Conservation (phyloP, 2,888 invertebrate species). For the Ferrisia virgata region DNA sequence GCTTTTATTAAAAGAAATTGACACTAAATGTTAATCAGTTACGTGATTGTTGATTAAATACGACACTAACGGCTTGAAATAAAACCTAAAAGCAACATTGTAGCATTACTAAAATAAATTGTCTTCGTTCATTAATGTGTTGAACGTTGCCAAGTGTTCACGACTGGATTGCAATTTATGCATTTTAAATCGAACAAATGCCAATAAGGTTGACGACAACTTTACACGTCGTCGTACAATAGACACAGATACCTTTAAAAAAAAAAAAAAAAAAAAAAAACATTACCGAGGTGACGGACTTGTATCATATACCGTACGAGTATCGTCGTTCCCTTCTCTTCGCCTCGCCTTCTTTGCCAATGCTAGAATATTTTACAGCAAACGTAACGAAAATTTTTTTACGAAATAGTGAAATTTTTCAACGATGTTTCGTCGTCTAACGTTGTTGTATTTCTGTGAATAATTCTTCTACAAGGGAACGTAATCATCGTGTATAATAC, state of each 20-base stretch:
- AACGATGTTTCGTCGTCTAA: background rate
- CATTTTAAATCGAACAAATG: constrained; percentile 11
- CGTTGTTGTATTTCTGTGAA: background rate
- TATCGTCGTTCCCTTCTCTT: too few relatives aligned
- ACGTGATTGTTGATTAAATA: constrained; percentile 29
- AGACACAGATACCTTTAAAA: too few relatives aligned
- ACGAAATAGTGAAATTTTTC: background rate
- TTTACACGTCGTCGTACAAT: background rate
- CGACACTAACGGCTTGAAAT: constrained; percentile 13
- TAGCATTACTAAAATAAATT: constrained; percentile 23
- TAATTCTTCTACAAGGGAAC: background rate
- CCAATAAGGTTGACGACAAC: constrained; percentile 1
- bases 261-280: too few relatives aligned
- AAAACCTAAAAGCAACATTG: constrained; percentile 18
- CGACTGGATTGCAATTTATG: constrained; percentile 28
- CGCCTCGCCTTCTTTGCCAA: too few relatives aligned
- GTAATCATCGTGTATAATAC: background rate
- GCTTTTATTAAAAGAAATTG: background rate
- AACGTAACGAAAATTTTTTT: too few relatives aligned
- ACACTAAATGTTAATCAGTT: constrained; percentile 22
- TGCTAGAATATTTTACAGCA: too few relatives aligned
- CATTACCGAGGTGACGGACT: too few relatives aligned
- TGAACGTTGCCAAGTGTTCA: constrained; percentile 8
- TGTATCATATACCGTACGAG: too few relatives aligned
- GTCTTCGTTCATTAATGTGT: constrained; percentile 11